Base-by-base conservation (phyloP, 2,797 vertebrate genomes). In the Lutjanus campechanus region DNA sequence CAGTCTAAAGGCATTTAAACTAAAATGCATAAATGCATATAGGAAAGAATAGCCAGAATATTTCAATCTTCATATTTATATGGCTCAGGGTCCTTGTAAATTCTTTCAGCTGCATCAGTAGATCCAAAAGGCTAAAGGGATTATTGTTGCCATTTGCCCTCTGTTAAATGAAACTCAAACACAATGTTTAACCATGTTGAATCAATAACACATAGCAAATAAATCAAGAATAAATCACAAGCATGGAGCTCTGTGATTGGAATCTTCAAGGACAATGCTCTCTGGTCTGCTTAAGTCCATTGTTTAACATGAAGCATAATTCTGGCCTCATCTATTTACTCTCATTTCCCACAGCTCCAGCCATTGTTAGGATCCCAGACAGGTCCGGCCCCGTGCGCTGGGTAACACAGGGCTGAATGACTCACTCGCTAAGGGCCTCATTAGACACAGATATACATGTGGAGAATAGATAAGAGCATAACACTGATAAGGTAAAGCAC, bases 371-470 rank as follows among this genome's bases (percentile, higher is more conserved):
- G 17, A 83, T 84, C 60, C 47, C 61, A 79, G 56, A 72, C 81
- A 69, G 41, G 77, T 71, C 54, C 56, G 12, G 55, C 54, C 46
- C 53, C 47, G 63, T 56, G 58, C 61, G 46, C 71, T 13, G 44
- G 25, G 54, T 46, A 81, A 73, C 70, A 70, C 41, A 11, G 53
- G 19, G 50, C 51, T n/a, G 20, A 63, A 77, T 81, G 81, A 88
- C 69, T 84, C 74, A 83, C 68, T 40, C 43, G 84, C 86, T 83
- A 16, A 71, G 63, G 66, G 74, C 69, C 88, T 88, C 86, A 91
- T 91, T 89, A 90, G 68, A 20, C n/a, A 43, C 13, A 73, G 20
- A 73, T 67, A 69, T 50, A 76, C 47, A 66, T 51, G 64, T 61
- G 49, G 41, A 60, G 65, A 70, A 73, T 11, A 74, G 68, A 83